phyloP scores from a whole-genome alignment of 2,113 vertebrate genomes.

The Centropus unirufus region DNA sequence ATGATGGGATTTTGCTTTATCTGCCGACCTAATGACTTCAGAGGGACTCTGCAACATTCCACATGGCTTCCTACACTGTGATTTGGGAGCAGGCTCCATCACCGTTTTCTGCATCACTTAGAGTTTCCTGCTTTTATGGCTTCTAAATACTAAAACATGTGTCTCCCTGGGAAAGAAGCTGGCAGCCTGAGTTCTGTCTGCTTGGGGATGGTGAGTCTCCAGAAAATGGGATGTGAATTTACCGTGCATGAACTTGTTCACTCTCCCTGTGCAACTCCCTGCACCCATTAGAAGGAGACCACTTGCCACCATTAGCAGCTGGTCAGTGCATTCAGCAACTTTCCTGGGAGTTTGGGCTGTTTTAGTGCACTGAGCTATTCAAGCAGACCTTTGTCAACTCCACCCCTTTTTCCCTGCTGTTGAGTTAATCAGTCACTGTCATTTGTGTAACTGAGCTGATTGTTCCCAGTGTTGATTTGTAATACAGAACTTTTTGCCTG shows the following conservation, averaged over 20 bases:
- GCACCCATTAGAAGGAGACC: background rate
- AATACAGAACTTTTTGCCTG: background rate
- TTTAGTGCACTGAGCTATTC: background rate
- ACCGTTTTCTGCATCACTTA: background rate
- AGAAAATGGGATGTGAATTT: background rate
- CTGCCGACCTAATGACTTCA: background rate
- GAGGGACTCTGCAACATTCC: rapidly evolving
- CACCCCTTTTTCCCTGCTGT: background rate
- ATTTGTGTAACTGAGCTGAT: background rate
- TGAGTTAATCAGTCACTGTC: background rate
- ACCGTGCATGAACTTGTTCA: background rate
- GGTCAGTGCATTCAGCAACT: background rate
- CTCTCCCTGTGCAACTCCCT: background rate
- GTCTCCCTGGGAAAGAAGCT: background rate
- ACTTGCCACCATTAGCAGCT: rapidly evolving
- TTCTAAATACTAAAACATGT: background rate
- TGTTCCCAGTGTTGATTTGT: background rate
- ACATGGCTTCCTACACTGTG: background rate
- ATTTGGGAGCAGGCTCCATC: background rate
- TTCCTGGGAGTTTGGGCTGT: background rate
- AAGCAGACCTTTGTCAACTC: background rate
- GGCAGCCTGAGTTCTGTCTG: background rate
- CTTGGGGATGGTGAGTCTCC: background rate
- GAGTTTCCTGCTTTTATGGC: background rate
- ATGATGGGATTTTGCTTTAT: background rate